Evolutionary conservation across 2,113 vertebrate species (phyloP), one percentile per base, ranked within the genome.

Genomic region (Uria aalge): DNA sequence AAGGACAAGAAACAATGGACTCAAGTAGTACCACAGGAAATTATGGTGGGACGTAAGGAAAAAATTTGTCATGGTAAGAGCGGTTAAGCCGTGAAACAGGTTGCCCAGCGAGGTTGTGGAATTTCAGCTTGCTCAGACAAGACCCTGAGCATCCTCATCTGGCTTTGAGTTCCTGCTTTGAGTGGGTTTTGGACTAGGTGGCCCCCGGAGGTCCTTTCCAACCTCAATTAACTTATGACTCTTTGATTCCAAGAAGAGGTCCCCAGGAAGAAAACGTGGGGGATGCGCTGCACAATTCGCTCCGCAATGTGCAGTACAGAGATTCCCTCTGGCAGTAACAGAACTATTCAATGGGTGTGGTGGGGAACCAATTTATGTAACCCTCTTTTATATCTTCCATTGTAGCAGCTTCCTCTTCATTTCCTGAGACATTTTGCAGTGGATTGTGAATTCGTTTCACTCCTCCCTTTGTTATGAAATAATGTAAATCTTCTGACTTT

Each of bases 301-400:
- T 84, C 60, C 48, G 69, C 78, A 87, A 47, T 64, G 77, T 91
- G 89, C 77, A 75, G 77, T 15, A 57, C 94, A 94, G 71, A 90
- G 48, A 85, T 95, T 90, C 85, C 94, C 88, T 91, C 77, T 63
- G 91, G 96, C 96, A 92, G 60, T 78, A 53, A 74, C n/a, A 84
- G 64, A 93, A 17, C 88, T 92, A 84, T 94, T 91, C 87, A 92
- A 3, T 84, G 94, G 96, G 96, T 87, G 93, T 93, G 93, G 92
- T 94, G 77, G 45, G 40, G 53, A 92, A 55, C 72, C 52, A 56
- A 29, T 81, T 95, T 94, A 48, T 94, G 88, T 96, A 96, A 96
- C 30, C 22, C 69, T 84, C 85, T 92, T 94, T 94, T 97, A 96
- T 94, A 89, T 92, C 85, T 94, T 89, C 85, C 73, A 92, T 94